phyloP scores from a whole-genome alignment of 2,113 vertebrate species.

The Sphaerodactylus townsendi region DNA sequence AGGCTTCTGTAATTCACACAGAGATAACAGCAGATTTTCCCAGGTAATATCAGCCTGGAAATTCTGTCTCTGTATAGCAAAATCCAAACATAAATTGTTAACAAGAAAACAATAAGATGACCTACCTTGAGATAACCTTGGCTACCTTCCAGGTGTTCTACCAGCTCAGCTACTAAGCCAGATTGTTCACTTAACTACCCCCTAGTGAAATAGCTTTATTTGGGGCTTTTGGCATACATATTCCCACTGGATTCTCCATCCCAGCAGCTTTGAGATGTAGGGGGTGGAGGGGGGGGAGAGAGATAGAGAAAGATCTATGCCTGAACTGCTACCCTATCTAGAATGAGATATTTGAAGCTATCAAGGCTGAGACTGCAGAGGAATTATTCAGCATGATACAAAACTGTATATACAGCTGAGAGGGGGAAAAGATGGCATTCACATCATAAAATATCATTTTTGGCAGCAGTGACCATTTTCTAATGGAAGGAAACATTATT shows the following conservation, averaged over 20 bases:
- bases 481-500: not conserved
- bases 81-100: constrained; percentile 29
- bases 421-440: not conserved
- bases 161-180: constrained; percentile 9
- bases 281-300: not conserved
- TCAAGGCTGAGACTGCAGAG: not conserved
- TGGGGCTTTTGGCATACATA: constrained; percentile 27
- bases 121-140: constrained; percentile 52
- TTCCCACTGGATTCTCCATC: constrained; percentile 9
- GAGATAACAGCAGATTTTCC: constrained; percentile 37
- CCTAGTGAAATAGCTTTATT: constrained; percentile 40
- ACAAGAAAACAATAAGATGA: not conserved
- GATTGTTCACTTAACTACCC: constrained; percentile 28
- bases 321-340: not conserved
- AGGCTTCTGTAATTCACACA: constrained; percentile 9
- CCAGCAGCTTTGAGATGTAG: not conserved
- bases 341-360: not conserved
- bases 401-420: not conserved
- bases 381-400: not conserved
- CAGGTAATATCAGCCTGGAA: not conserved
- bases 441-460: not conserved
- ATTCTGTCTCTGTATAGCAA: not conserved
- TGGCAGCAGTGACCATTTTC: constrained; percentile 3
- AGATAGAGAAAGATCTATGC: fast-evolving
- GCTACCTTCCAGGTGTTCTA: constrained; percentile 31